Evolutionary conservation across 2,797 vertebrate genomes (phyloP), one percentile per base, ranked within the genome.

Genomic region (Lagodon rhomboides): DNA sequence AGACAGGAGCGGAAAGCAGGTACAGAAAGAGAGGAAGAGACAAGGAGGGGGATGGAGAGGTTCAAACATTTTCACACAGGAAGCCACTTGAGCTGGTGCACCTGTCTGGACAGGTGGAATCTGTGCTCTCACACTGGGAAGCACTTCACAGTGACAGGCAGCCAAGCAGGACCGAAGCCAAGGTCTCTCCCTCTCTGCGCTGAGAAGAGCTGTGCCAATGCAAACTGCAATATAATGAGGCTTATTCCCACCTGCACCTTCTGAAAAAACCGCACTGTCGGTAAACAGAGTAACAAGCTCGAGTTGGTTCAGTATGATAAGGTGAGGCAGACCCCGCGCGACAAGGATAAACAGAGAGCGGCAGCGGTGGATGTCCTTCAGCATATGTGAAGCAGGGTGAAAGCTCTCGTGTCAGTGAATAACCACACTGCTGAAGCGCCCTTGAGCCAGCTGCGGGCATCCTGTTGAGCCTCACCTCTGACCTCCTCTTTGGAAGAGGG

Each of bases 51-150:
- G 62, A 82, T 63, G 66, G 75, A 76, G 74, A 77, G 73, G 63
- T 66, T 68, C 59, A 84, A 82, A 79, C 73, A 77, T 85, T 92
- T 87, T 89, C 85, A 84, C 82, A 88, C 88, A 91, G 91, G 90
- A 93, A 93, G 89, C 85, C 76, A 73, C 89, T 90, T 89, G 89
- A 90, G 89, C 85, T 25, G 27, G 74, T 71, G 79, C 93, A 92
- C 92, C 92, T 91, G 89, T 92, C 87, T 86, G 89, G 92, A 93
- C 93, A 94, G 93, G 92, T 94, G 94, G 93, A 84, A 90, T 87
- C 84, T 72, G 79, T 85, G 87, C 83, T 80, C 78, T 84, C 92
- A 91, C 86, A 82, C 89, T 89, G 90, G 85, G 90, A 92, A 89
- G 87, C 89, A 87, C 89, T 92, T 94, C 90, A 90, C 84, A 87